Conservation (phyloP, 1,140 invertebrate genomes). For the Drosophila micromelanica region DNA sequence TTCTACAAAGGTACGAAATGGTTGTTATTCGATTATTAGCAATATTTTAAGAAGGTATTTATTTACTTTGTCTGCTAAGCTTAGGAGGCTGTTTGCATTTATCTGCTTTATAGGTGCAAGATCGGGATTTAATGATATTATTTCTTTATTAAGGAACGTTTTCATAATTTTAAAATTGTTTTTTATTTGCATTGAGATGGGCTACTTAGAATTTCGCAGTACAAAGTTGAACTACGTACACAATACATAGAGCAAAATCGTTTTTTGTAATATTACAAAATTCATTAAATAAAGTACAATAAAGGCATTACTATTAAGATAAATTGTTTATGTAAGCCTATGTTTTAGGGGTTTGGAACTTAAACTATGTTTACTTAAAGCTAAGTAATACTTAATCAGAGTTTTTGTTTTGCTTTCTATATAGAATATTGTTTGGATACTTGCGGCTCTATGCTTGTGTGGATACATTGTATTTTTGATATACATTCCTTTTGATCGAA, state of each 20-base stretch:
- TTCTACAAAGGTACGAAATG: constrained; percentile 82
- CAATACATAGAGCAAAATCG: constrained; percentile 51
- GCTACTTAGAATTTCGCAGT: constrained; percentile 27
- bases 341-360: constrained; percentile 48
- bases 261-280: constrained; percentile 47
- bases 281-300: constrained; percentile 50
- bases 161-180: constrained; percentile 38
- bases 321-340: constrained; percentile 49
- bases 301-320: constrained; percentile 39
- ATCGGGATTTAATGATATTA: constrained; percentile 21
- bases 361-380: constrained; percentile 64
- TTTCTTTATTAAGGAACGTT: constrained; percentile 61
- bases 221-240: constrained; percentile 41
- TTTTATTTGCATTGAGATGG: constrained; percentile 44
- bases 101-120: constrained; percentile 3
- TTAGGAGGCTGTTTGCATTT: constrained; percentile 16
- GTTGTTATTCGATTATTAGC: constrained; percentile 45
- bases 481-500: constrained; percentile 57
- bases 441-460: constrained; percentile 38
- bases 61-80: constrained; percentile 37
- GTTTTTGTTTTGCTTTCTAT: constrained; percentile 48
- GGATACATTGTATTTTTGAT: constrained; percentile 37
- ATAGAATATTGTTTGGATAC: constrained; percentile 40
- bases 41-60: constrained; percentile 27
- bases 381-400: constrained; percentile 82